Evolutionary conservation across 2,113 vertebrate genomes (phyloP), one percentile per base, ranked within the genome.

Genomic region (Grantiella picta): DNA sequence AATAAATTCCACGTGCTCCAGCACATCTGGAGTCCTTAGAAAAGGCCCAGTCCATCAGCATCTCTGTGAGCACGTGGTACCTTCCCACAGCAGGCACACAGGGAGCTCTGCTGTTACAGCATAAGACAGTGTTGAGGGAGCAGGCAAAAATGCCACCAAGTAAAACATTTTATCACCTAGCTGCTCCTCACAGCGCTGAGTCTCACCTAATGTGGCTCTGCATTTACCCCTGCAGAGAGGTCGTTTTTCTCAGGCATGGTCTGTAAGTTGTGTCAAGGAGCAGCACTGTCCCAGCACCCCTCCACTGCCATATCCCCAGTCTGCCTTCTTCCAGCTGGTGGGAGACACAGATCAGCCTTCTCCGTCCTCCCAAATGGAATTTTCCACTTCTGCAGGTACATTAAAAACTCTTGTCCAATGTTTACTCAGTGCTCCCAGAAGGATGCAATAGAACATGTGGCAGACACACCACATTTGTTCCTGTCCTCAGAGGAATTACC

Each of bases 221-320:
- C 47, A 10, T 16, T 73, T 42, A 29, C 18, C 19, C 21, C 29
- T 66, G 60, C 33, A 63, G 23, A 73, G 45, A 68, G 27, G 15
- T 50, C 0, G 4, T 25, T 35, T 60, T 5, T 52, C 54, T 72
- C 42, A 65, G 36, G 33, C 19, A 15, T 19, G 23, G 36, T 35
- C 70, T 68, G 29, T 49, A 53, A 0, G 0, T 31, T n/a, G 5
- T 60, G n/a, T 27, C 7, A 1, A 29, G 1, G 2, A 90, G 52
- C 21, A 90, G 47, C 21, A 82, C 44, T 28, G 44, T 18, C 18
- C 18, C 6, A 21, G 56, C 49, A 36, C 33, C 54, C 9, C 40
- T 60, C 23, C 60, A 42, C 14, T 18, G 53, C 23, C 49, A 35
- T 7, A n/a, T 4, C 19, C 23, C 28, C 2, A 5, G 9, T 15